Base-by-base conservation (phyloP, 1,140 invertebrate genomes). In the Diorhabda sublineata region DNA sequence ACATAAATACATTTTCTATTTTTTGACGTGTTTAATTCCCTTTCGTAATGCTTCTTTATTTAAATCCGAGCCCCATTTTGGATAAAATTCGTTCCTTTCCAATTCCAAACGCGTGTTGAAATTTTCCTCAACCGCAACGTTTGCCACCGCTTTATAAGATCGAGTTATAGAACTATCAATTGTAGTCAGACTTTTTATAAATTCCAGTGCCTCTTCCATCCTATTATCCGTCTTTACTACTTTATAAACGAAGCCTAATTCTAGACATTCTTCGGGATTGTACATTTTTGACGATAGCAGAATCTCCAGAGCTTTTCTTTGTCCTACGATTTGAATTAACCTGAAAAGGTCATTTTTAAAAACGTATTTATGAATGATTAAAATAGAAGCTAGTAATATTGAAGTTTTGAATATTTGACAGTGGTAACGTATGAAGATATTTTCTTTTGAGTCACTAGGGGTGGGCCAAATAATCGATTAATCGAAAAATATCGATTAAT, bases 181-280 rank as follows among this genome's bases (percentile, higher is more conserved):
- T 45, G 42, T 43, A 7, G 42, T 59, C 6, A 67, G 44, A 9
- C 41, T 44, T 41, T 45, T 67, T 6, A 67, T 45, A 45, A 67
- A 67, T 4, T 67, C 41, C 26, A 67, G 42, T 26, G 65, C 65
- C 44, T 67, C 57, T 3, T 45, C 58, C 5, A 67, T 2, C 43
- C 57, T 67, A 3, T 60, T 59, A 5, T n/a, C 57, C 6, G 65
- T 45, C 26, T 60, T 47, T 9, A 67, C 58, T 8, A 67, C 11
- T 60, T 60, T 67, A 47, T 67, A 45, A 2, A 58, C 65, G 8
- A 67, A 42, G 26, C 58, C 57, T 56, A 67, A 26, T 11, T 59
- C 42, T 8, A 67, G 9, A 59, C 65, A 60, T 67, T 67, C 65
- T 59, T 67, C 42, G 26, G 65, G 57, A 45, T 42, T 67, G 43